Base-by-base conservation (phyloP, 1,140 invertebrate species). In the Drosophila insularis region DNA sequence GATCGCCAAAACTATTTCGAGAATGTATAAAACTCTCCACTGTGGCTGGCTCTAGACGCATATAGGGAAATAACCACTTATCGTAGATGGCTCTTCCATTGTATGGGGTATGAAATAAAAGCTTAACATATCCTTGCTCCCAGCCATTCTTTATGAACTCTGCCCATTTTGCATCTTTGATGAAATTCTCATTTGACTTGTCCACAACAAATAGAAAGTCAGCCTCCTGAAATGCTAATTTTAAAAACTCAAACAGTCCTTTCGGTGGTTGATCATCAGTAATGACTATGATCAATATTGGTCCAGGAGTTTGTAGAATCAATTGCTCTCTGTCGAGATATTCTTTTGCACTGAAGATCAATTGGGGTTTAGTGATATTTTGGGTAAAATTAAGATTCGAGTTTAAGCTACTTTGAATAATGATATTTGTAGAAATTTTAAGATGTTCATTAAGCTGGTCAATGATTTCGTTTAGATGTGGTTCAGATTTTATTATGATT, bases 401-500 rank as follows among this genome's bases (percentile, higher is more conserved):
- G 0, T 11, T 10, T 27, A 70, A 72, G 8, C 21, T 50, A 13
- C 54, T 39, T 50, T 50, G 23, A 50, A 86, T 0, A 73, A 32
- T 19, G 8, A 86, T 40, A 13, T 71, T 86, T 1, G 75, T 76
- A 7, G 54, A 17, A 0, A 81, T 62, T 1, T 21, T 32, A 0
- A 86, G 58, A 0, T 39, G 79, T 13, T 39, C n/a, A 13, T 78
- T 86, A 4, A 86, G 82, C 13, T 81, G 65, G 43, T 55, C 54
- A 2, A 86, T 31, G 4, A 81, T 40, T 27, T 54, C 32, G 3
- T 6, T 37, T 0, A 86, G 17, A 0, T 50, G 13, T 2, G 27
- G 40, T 0, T 40, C 6, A 0, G 2, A 43, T 8, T 5, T 27
- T 5, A 40, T 1, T 37, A 37, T 13, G 35, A 13, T 17, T 6